Conservation (phyloP, 2,113 vertebrate genomes). For the Narcine bancroftii region DNA sequence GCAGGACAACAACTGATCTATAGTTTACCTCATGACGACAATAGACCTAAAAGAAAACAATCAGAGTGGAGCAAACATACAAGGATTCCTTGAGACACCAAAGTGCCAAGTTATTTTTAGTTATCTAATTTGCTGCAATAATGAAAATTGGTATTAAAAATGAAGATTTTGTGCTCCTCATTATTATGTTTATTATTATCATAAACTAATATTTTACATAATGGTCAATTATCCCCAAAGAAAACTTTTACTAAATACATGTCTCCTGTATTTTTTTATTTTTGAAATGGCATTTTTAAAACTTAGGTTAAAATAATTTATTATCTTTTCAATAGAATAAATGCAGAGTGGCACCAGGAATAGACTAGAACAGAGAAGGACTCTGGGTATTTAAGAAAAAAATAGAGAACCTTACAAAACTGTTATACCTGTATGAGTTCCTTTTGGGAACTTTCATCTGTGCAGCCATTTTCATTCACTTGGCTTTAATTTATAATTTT, state of each 20-base stretch:
- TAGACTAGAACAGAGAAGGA: not conserved
- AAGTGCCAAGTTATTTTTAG: not conserved
- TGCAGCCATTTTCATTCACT: not conserved
- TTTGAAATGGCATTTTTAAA: not conserved
- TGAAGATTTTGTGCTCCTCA: not conserved
- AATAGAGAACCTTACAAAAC: not conserved
- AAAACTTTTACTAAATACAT: not conserved
- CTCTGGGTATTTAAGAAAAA: not conserved
- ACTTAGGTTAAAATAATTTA: not conserved
- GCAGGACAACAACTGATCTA: too few species aligned
- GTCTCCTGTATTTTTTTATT: not conserved
- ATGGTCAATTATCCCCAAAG: not conserved
- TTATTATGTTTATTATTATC: not conserved
- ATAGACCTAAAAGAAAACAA: too few species aligned
- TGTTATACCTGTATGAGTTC: too few species aligned
- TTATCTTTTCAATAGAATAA: not conserved
- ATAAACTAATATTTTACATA: not conserved
- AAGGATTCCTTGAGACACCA: not conserved
- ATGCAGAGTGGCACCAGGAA: not conserved
- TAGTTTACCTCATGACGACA: too few species aligned
- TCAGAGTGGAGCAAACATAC: not conserved
- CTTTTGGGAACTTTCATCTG: not conserved
- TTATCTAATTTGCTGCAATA: not conserved
- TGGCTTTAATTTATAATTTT: not conserved
- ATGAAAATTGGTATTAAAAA: not conserved